Conservation (phyloP, 1,140 invertebrate species). For the Temnothorax curvispinosus region DNA sequence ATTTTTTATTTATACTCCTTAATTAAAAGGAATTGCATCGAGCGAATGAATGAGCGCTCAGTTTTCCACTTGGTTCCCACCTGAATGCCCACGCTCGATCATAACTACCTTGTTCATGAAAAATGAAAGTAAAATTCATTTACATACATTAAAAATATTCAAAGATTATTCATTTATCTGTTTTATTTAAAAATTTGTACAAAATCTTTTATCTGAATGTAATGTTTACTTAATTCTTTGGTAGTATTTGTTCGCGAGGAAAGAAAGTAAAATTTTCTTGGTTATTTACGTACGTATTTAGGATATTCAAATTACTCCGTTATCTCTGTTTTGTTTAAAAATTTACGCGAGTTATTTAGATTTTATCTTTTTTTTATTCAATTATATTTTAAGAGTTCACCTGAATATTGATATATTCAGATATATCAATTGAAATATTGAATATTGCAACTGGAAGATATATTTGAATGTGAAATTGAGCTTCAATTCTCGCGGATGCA, state of each 20-base stretch:
- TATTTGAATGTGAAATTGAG: not conserved
- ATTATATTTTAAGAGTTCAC: not conserved
- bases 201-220: not conserved
- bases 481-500: not conserved
- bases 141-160: not conserved
- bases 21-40: not conserved
- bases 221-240: not conserved
- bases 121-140: not conserved
- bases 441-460: not conserved
- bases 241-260: not conserved
- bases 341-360: not conserved
- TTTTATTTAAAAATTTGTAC: not conserved
- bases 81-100: not conserved
- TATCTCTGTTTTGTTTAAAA: slow-evolving; percentile 3
- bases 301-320: not conserved
- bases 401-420: not conserved
- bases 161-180: not conserved
- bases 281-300: not conserved
- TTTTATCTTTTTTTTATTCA: not conserved
- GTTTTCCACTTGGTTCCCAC: slow-evolving; percentile 35
- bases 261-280: not conserved
- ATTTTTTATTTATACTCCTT: slow-evolving; percentile 18
- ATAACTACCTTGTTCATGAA: not conserved
- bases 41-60: slow-evolving; percentile 11
- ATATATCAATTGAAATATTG: not conserved